phyloP scores from a whole-genome alignment of 2,888 invertebrate species.

The Sesamia inferens region DNA sequence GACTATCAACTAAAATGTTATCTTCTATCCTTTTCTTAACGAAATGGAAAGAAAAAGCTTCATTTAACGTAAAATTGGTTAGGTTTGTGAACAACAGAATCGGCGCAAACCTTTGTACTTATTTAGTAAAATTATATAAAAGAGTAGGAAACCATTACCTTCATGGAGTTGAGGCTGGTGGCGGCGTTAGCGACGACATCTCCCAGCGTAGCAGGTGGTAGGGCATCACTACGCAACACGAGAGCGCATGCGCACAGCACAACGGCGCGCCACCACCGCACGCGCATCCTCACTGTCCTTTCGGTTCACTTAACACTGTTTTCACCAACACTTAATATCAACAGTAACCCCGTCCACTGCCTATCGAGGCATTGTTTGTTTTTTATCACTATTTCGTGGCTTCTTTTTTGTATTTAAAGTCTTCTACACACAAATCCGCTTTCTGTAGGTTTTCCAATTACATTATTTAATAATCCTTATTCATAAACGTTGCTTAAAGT shows the following conservation, averaged over 20 bases:
- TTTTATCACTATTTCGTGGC: not conserved
- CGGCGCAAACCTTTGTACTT: not conserved
- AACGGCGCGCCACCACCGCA: constrained; percentile 79
- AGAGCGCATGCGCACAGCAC: constrained; percentile 78
- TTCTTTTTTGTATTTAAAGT: not conserved
- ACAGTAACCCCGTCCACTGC: constrained; percentile 33
- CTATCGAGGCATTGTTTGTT: constrained; percentile 50
- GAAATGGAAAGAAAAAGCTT: no score
- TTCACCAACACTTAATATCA: constrained; percentile 32
- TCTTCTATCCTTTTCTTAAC: no score
- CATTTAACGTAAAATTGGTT: no score
- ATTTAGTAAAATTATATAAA: not conserved
- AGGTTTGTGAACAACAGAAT: no score
- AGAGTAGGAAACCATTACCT: constrained; percentile 72
- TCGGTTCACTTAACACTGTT: constrained; percentile 28
- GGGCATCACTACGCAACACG: constrained; percentile 76
- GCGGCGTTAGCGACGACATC: constrained; percentile 88
- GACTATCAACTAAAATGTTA: no score
- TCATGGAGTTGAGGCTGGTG: constrained; percentile 87
- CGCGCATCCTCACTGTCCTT: constrained; percentile 72
- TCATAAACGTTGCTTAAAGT: no score
- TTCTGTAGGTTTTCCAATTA: constrained; percentile 1
- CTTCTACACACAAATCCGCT: not conserved
- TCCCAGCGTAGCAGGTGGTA: constrained; percentile 87
- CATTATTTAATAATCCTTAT: not conserved